These are phyloP conservation scores for Melanostigma gelatinosum DNA, from an alignment of 2,113 vertebrate species.

Conservation along the genomic window DNA sequence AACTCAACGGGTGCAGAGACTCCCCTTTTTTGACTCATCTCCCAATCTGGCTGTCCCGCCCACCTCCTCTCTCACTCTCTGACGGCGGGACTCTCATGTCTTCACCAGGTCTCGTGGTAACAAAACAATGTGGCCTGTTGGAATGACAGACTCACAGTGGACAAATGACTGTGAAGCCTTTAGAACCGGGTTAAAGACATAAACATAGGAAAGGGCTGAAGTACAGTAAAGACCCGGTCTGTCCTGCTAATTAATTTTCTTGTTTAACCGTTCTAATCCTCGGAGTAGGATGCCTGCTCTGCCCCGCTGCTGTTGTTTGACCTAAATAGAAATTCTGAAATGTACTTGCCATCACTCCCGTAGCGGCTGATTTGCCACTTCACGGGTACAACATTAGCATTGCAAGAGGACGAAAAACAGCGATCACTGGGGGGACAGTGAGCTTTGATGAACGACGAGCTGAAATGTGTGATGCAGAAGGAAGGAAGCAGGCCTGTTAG, in stretches of 20 bases:
- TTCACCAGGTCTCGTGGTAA: constrained; percentile 55
- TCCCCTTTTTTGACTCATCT: constrained; percentile 71
- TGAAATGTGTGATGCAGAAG: constrained; percentile 13
- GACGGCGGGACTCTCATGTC: constrained; percentile 64
- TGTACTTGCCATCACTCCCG: constrained; percentile 47
- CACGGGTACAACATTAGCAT: constrained; percentile 8
- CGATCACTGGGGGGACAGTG: background rate
- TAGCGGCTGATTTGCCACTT: constrained; percentile 29
- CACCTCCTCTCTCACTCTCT: constrained; percentile 78
- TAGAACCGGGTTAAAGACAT: constrained; percentile 15
- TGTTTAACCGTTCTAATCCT: constrained; percentile 17
- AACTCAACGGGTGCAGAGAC: constrained; percentile 85
- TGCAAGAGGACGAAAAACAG: constrained; percentile 10
- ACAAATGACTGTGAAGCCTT: constrained; percentile 23
- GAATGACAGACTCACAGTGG: constrained; percentile 16
- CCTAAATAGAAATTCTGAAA: constrained; percentile 57
- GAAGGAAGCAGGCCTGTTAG: background rate
- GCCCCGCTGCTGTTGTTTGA: constrained; percentile 28
- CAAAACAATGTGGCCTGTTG: constrained; percentile 25
- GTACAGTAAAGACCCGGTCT: constrained; percentile 22
- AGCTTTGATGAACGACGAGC: constrained; percentile 14
- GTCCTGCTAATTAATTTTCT: background rate
- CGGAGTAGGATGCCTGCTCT: constrained; percentile 11
- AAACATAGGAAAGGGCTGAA: constrained; percentile 54
- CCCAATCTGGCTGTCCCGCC: constrained; percentile 81